Percentiles rank a stretch among this genome's conserved stretches.
These are phyloP conservation scores for Drosophila neocordata DNA, from an alignment of 1,140 invertebrate species.

Conservation along the genomic window DNA sequence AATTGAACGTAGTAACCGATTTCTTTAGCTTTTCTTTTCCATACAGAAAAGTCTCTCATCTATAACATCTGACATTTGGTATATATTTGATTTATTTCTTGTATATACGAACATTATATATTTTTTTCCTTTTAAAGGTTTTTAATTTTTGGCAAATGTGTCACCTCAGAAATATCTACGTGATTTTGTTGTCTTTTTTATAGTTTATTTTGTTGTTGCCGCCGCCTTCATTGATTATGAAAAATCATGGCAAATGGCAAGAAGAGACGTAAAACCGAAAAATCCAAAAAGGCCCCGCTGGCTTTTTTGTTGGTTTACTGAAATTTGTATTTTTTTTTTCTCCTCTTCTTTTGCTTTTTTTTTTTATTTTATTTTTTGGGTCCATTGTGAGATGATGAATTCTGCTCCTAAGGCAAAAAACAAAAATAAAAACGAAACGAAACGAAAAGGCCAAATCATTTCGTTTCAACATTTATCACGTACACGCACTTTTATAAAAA, in stretches of 20 bases:
- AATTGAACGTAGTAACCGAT: no score
- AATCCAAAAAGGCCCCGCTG: conserved; percentile 51
- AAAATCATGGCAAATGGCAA: conserved; percentile 74
- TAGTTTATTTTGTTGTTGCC: conserved; percentile 38
- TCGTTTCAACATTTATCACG: conserved; percentile 67
- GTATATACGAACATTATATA: neutral
- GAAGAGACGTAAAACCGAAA: conserved; percentile 34
- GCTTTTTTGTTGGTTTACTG: conserved; percentile 16
- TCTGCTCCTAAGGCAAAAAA: conserved; percentile 5
- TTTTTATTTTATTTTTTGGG: conserved; percentile 9
- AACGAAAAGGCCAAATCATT: conserved; percentile 61
- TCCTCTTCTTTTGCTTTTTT: conserved; percentile 2
- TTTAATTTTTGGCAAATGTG: conserved; percentile 23
- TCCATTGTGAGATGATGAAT: conserved; percentile 29
- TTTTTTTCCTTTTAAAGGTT: neutral
- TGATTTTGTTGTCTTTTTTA: conserved; percentile 72
- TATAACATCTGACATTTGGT: neutral
- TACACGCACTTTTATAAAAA: conserved; percentile 65
- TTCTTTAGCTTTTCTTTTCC: no score
- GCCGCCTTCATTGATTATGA: conserved; percentile 63
- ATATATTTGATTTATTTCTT: neutral
- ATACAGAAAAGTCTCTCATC: no score
- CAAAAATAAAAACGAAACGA: conserved; percentile 27
- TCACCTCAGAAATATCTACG: conserved; percentile 45
- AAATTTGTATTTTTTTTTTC: neutral